phyloP scores from a whole-genome alignment of 1,140 invertebrate species.

The Cephus cinctus region DNA sequence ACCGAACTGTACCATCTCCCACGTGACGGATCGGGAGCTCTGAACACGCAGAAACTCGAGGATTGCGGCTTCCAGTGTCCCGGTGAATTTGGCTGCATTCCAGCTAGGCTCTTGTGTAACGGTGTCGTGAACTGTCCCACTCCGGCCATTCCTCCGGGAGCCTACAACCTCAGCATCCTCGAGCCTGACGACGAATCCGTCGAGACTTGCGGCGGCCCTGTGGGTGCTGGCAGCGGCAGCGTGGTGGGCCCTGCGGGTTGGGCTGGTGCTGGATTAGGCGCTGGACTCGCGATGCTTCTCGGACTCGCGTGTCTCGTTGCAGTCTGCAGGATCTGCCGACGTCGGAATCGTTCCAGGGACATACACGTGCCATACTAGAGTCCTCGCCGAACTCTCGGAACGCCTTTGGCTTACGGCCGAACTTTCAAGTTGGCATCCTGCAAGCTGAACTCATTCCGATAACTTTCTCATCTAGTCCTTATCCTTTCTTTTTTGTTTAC shows the following conservation, averaged over 20 bases:
- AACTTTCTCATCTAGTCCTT: too few relatives aligned
- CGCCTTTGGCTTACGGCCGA: too few relatives aligned
- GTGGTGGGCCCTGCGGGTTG: slow-evolving; percentile 44
- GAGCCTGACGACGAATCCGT: slow-evolving; percentile 48
- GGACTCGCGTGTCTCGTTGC: slow-evolving; percentile 48
- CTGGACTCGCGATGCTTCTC: slow-evolving; percentile 48
- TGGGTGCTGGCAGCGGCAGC: slow-evolving; percentile 39
- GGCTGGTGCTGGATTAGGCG: slow-evolving; percentile 50
- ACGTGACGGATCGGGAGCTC: slow-evolving; percentile 75
- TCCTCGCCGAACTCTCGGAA: neutral
- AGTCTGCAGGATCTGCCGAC: slow-evolving; percentile 54
- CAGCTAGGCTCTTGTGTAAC: slow-evolving; percentile 78
- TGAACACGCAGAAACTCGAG: slow-evolving; percentile 69
- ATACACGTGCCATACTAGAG: slow-evolving; percentile 52
- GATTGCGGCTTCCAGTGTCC: slow-evolving; percentile 82
- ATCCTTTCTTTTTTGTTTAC: too few relatives aligned
- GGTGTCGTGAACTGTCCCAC: slow-evolving; percentile 85
- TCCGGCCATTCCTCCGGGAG: slow-evolving; percentile 34
- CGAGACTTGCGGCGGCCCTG: slow-evolving; percentile 42
- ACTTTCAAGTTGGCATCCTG: too few relatives aligned
- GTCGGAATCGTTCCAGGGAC: slow-evolving; percentile 44
- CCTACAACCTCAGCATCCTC: slow-evolving; percentile 27
- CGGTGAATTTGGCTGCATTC: slow-evolving; percentile 79
- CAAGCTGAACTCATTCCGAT: too few relatives aligned
- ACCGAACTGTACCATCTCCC: slow-evolving; percentile 85